Evolutionary conservation across 1,140 invertebrate genomes (phyloP).

Genomic region (Eriocheir sinensis): DNA sequence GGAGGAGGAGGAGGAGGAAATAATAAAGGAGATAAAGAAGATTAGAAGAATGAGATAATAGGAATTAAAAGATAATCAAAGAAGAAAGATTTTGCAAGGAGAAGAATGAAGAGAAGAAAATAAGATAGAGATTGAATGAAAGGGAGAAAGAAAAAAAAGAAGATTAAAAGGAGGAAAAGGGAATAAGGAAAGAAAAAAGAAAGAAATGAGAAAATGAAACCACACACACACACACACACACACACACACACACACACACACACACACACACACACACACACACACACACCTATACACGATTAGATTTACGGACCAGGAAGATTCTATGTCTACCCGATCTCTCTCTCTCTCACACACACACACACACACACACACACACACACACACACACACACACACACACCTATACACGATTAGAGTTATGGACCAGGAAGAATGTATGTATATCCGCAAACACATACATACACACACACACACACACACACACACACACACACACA

Average conservation of each 20-base stretch:
- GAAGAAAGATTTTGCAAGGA: too few species aligned
- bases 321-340: background rate
- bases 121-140: too few species aligned
- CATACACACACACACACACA: constrained; percentile 47
- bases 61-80: too few species aligned
- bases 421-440: constrained; percentile 1
- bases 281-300: constrained; percentile 26
- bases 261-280: constrained; percentile 43
- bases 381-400: constrained; percentile 44
- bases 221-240: background rate
- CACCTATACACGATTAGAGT: background rate
- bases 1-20: constrained; percentile 1
- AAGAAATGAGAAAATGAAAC: background rate
- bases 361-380: constrained; percentile 52
- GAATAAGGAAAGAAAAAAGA: background rate
- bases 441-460: constrained; percentile 32
- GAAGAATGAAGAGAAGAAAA: too few species aligned
- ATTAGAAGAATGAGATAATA: too few species aligned
- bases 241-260: constrained; percentile 43
- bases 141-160: too few species aligned
- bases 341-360: background rate
- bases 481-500: constrained; percentile 46
- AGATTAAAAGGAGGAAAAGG: background rate
- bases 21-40: too few species aligned
- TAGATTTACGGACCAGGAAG: background rate